Evolutionary conservation across 1,140 invertebrate species (phyloP), one percentile per base, ranked within the genome.

Genomic region (Dreissena rostriformis): DNA sequence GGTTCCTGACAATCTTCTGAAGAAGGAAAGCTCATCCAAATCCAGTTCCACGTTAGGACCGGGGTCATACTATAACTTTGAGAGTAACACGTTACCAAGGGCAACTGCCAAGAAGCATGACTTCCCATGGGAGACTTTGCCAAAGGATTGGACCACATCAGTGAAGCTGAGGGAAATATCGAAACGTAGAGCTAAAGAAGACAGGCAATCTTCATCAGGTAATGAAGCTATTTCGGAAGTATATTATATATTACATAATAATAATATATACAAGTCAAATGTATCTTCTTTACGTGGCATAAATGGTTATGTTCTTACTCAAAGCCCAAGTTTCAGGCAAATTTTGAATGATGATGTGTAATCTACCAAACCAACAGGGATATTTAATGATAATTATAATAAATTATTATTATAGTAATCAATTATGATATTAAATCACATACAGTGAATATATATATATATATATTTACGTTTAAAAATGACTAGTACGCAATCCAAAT

Each of bases 71-170:
- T 91, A 91, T 84, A 89, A 87, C 61, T 91, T 90, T 87, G 85
- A 89, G 77, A 91, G 87, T 73, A 90, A 88, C 85, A 91, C 91
- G 0, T 53, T 92, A 66, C 91, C 91, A n/a, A 78, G 89, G 39
- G 86, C 88, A 5, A 86, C 89, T 52, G 82, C 89, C 51, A 90
- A 87, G n/a, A 86, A 88, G 66, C 89, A 90, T 84, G 87, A 90
- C 77, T 91, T 90, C 84, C 90, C 91, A n/a, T 92, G 91, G 91
- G 91, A 92, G 67, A 88, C 86, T 63, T 79, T 91, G 51, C 91
- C 91, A 10, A 91, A 91, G 61, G 91, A 92, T 77, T 91, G 91
- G 91, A 91, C 91, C 19, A 91, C 91, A 15, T 90, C 91, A n/a
- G 91, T 92, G 4, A 91, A 90, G 76, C 73, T 92, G 26, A 86